Evolutionary conservation across 2,888 invertebrate species (phyloP).

Genomic region (Lepidocyrtinus sp.): DNA sequence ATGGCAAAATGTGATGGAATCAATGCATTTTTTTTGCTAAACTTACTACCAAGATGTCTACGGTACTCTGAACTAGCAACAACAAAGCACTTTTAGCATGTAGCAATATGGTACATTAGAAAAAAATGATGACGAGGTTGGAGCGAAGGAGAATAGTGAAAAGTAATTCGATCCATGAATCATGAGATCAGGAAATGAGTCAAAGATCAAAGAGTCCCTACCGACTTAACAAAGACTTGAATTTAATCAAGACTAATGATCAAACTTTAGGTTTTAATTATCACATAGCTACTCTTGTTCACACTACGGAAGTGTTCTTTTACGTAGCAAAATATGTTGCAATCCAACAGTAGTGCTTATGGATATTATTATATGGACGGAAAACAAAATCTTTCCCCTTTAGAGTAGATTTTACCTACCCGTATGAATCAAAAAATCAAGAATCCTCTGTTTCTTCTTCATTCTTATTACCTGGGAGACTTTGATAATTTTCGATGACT

Average conservation of each 20-base stretch:
- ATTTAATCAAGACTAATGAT: slow-evolving; percentile 71
- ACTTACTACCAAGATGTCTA: too few relatives aligned
- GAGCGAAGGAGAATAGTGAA: slow-evolving; percentile 35
- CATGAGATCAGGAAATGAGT: slow-evolving; percentile 70
- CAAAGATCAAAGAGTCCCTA: slow-evolving; percentile 69
- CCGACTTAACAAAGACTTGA: slow-evolving; percentile 66
- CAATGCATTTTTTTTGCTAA: too few relatives aligned
- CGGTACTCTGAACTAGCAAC: too few relatives aligned
- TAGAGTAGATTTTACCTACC: slow-evolving; percentile 35
- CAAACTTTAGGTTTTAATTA: slow-evolving; percentile 70
- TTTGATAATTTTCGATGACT: too few relatives aligned
- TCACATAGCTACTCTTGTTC: slow-evolving; percentile 63
- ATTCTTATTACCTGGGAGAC: too few relatives aligned
- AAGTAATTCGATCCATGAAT: slow-evolving; percentile 70
- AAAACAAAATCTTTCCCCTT: too few relatives aligned
- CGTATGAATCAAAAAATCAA: too few relatives aligned
- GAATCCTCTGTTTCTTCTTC: too few relatives aligned
- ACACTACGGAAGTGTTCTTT: slow-evolving; percentile 35
- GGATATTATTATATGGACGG: too few relatives aligned
- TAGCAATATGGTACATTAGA: background rate
- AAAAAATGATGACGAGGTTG: background rate
- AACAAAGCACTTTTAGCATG: background rate
- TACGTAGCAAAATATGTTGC: too few relatives aligned
- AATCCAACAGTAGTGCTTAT: too few relatives aligned
- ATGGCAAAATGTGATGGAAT: too few relatives aligned